Percentiles rank a stretch among this genome's conserved stretches.
Evolutionary conservation across 2,888 invertebrate genomes (phyloP).

Genomic region (Monoplex corrugatus): DNA sequence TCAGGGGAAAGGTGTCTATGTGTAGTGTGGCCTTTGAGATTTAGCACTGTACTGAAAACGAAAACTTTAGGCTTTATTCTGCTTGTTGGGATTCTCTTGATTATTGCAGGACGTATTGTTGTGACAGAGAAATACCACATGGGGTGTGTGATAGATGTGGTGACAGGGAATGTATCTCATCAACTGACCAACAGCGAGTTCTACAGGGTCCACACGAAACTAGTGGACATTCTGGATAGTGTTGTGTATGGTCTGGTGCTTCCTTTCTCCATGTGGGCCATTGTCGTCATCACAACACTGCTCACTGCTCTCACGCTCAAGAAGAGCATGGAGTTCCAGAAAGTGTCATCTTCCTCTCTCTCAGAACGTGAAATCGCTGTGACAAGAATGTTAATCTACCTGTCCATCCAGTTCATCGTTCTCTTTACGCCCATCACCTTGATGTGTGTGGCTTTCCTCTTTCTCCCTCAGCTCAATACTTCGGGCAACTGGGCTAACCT

Average conservation of each 20-base stretch:
- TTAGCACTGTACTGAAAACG: neutral
- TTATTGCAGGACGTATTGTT: neutral
- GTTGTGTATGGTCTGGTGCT: neutral
- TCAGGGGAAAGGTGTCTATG: slow-evolving; percentile 9
- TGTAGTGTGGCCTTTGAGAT: neutral
- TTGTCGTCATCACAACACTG: neutral
- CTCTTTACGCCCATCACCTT: neutral
- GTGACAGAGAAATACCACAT: neutral
- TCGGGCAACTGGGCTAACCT: neutral
- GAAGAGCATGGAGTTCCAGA: neutral
- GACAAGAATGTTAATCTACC: slow-evolving; percentile 21
- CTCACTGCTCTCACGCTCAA: neutral
- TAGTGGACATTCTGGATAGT: neutral
- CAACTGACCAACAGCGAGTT: neutral
- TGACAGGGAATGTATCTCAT: neutral
- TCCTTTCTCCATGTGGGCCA: neutral
- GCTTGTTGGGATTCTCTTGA: neutral
- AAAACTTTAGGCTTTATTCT: neutral
- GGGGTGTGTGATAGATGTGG: neutral
- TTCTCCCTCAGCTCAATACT: neutral
- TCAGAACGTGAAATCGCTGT: neutral
- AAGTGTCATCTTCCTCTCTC: neutral
- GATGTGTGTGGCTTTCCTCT: neutral
- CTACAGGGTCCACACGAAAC: neutral
- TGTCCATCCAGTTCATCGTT: slow-evolving; percentile 23